Conservation (phyloP, 30 jellyfish, hydroid and myxozoan genomes). For the Aurelia sp. region DNA sequence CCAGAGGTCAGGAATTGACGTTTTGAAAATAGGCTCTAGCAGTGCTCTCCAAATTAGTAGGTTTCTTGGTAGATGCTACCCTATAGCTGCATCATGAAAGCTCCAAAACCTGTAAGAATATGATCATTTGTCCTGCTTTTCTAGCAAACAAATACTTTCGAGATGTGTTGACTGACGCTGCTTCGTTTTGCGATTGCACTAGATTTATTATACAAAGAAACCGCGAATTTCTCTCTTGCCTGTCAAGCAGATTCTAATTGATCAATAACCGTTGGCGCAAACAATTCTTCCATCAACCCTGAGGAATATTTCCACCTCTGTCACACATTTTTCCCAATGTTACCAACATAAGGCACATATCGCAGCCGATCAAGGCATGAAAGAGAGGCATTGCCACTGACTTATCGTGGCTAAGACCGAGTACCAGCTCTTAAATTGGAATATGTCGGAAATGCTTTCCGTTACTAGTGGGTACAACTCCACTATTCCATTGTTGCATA, state of each 20-base stretch:
- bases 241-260: conserved; percentile 23
- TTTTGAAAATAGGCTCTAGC: too few relatives aligned
- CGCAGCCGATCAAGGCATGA: conserved; percentile 55
- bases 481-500: background rate
- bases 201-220: too few relatives aligned
- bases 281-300: conserved; percentile 21
- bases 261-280: conserved; percentile 10
- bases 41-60: too few relatives aligned
- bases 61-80: too few relatives aligned
- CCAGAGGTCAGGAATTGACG: too few relatives aligned
- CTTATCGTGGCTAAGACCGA: conserved; percentile 9
- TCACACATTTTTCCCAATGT: too few relatives aligned
- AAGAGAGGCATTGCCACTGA: conserved; percentile 25
- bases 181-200: background rate
- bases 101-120: too few relatives aligned
- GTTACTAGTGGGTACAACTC: conserved; percentile 5
- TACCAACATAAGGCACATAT: conserved; percentile 23
- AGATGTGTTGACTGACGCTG: conserved; percentile 14
- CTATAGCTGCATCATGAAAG: too few relatives aligned
- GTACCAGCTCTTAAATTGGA: conserved; percentile 29
- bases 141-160: background rate
- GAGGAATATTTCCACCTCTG: conserved; percentile 27
- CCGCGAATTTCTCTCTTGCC: conserved; percentile 26
- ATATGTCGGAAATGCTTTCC: conserved; percentile 25
- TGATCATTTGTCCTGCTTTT: too few relatives aligned